phyloP scores from a whole-genome alignment of 2,888 invertebrate species.

The Acronicta aceris region DNA sequence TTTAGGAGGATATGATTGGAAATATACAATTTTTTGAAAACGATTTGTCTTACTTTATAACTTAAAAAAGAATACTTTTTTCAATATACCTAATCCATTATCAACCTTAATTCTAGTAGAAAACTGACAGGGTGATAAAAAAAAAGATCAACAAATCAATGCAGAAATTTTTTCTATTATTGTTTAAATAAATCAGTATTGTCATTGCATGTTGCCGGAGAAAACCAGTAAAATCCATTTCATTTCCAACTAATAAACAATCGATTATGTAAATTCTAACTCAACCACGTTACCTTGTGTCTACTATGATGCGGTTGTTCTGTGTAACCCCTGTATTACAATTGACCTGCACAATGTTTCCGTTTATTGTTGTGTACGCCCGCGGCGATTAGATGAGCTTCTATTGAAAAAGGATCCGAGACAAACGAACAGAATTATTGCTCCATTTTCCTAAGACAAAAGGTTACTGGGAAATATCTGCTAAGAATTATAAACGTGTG shows the following conservation, averaged over 20 bases:
- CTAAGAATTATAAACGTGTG: slow-evolving; percentile 32
- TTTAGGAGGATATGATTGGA: not conserved
- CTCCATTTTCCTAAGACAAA: slow-evolving; percentile 41
- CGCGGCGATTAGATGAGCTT: slow-evolving; percentile 30
- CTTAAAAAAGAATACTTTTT: too few species aligned
- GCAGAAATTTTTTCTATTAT: not conserved
- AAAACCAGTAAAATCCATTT: not conserved
- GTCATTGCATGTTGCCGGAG: not conserved
- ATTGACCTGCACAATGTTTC: not conserved
- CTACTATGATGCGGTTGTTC: too few species aligned
- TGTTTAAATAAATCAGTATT: too few species aligned
- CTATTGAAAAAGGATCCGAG: slow-evolving; percentile 37
- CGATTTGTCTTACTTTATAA: too few species aligned
- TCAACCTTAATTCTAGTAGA: too few species aligned
- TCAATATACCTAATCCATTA: too few species aligned
- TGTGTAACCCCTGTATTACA: too few species aligned
- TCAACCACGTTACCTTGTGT: not conserved
- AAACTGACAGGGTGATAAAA: too few species aligned
- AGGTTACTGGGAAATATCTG: slow-evolving; percentile 13
- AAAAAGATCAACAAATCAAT: too few species aligned
- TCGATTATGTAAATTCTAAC: slow-evolving; percentile 19
- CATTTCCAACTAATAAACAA: slow-evolving; percentile 7
- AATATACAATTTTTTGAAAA: slow-evolving; percentile 1
- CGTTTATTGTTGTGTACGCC: slow-evolving; percentile 24
- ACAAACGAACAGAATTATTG: slow-evolving; percentile 32